Base-by-base conservation (phyloP, 2,797 vertebrate genomes). In the Pseudomugil tenellus region DNA sequence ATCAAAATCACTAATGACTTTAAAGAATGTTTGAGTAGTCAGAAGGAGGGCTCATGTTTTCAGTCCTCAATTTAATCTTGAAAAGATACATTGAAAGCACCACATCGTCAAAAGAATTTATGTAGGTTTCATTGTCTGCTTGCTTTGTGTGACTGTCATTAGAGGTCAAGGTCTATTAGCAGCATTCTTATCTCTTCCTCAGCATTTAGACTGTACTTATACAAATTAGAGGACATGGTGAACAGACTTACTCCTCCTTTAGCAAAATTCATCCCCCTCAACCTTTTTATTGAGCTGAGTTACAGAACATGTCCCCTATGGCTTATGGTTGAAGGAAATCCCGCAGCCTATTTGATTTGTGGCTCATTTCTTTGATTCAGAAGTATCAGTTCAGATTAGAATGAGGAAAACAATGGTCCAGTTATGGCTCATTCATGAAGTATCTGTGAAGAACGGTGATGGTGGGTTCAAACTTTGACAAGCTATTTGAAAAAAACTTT, bases 111-210 rank as follows among this genome's bases (percentile, higher is more conserved):
- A 51, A 21, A 60, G 67, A 79, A 65, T 63, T 76, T 63, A 63
- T 23, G 58, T 43, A 14, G 29, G 26, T 55, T 64, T 62, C 74
- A 85, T 84, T 86, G 80, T 84, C 49, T 12, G 52, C 51, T 60
- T n/a, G 60, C 76, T 78, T 85, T 83, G 84, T 85, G 76, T 1
- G 58, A 84, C 77, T 80, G 81, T 79, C 82, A 82, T 74, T 71
- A 14, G 68, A 86, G 84, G 79, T 88, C 83, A 85, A 85, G 76
- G 68, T 90, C 87, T 84, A 85, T 89, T 87, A 83, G 77, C 69
- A 0, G 43, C 64, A 6, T 77, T 78, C 84, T 89, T 89, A 89
- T 84, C 82, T 85, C 70, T 16, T 58, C 81, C 81, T 70, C 69
- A 2, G n/a, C 72, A n/a, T 87, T 91, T 76, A 89, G 71, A 58